Evolutionary conservation across 2,113 vertebrate species (phyloP).

Genomic region (Entomyzon cyanotis): DNA sequence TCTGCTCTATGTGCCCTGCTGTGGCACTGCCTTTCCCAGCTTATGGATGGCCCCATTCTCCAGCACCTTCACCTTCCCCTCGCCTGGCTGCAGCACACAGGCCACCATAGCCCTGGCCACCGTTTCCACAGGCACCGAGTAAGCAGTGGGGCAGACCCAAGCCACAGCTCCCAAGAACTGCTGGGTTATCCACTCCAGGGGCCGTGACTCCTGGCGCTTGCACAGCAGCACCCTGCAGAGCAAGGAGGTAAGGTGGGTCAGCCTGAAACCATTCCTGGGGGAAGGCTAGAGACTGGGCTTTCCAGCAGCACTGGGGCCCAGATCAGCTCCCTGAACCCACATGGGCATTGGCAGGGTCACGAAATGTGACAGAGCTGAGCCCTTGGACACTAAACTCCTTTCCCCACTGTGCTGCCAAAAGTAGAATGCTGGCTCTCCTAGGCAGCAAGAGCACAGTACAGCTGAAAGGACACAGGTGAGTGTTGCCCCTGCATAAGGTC

Average conservation of each 20-base stretch:
- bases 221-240: slow-evolving; percentile 80
- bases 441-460: background rate
- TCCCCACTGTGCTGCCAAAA: background rate
- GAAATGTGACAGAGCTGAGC: rapidly evolving
- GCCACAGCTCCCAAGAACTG: slow-evolving; percentile 62
- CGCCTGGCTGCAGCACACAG: slow-evolving; percentile 68
- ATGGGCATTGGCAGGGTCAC: background rate
- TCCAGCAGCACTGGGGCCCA: background rate
- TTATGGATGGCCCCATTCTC: slow-evolving; percentile 78
- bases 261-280: background rate
- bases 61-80: slow-evolving; percentile 76
- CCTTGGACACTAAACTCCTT: background rate
- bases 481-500: background rate
- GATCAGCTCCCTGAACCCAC: background rate
- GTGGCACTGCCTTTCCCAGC: slow-evolving; percentile 57
- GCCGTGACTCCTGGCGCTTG: slow-evolving; percentile 80
- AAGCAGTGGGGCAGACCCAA: slow-evolving; percentile 61
- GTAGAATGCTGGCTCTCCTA: background rate
- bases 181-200: slow-evolving; percentile 75
- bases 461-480: background rate
- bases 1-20: background rate
- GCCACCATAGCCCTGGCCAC: slow-evolving; percentile 82
- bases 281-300: background rate
- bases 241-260: background rate
- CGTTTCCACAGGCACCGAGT: slow-evolving; percentile 72